These are phyloP conservation scores for Laupala kohalensis DNA, from an alignment of 1,140 invertebrate species.

Conservation along the genomic window DNA sequence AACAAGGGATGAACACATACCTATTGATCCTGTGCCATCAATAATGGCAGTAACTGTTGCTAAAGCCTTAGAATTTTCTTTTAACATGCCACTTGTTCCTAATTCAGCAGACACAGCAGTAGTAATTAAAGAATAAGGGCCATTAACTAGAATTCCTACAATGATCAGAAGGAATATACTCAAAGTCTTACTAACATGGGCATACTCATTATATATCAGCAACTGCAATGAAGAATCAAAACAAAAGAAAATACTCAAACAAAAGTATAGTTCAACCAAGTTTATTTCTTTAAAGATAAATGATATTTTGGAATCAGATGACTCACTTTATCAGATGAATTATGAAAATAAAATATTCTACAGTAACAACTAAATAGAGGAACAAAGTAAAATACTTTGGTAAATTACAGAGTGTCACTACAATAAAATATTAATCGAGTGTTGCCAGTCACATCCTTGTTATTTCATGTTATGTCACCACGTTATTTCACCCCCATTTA, in stretches of 20 bases:
- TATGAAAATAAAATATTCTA: too few species aligned
- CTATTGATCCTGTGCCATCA: constrained; percentile 87
- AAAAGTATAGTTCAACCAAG: too few species aligned
- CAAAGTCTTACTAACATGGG: constrained; percentile 39
- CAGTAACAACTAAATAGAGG: too few species aligned
- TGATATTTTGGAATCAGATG: too few species aligned
- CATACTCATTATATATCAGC: constrained; percentile 62
- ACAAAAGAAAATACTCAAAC: not conserved
- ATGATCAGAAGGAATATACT: constrained; percentile 61
- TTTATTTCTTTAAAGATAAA: too few species aligned
- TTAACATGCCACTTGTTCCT: constrained; percentile 73
- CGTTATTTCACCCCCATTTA: too few species aligned
- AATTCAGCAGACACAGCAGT: constrained; percentile 91
- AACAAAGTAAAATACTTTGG: too few species aligned
- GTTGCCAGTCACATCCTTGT: too few species aligned
- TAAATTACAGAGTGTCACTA: too few species aligned
- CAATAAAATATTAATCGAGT: too few species aligned
- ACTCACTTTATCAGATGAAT: too few species aligned
- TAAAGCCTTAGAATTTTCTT: constrained; percentile 75
- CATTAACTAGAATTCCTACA: constrained; percentile 78
- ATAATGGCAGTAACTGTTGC: constrained; percentile 95
- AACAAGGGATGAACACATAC: constrained; percentile 27
- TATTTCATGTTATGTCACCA: too few species aligned
- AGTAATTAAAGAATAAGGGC: constrained; percentile 90
- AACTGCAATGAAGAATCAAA: constrained; percentile 41